A percentile compares a stretch with the other conserved stretches of the same genome.
Conservation (phyloP, 2,888 invertebrate genomes). For the Pantelozetes paolii region DNA sequence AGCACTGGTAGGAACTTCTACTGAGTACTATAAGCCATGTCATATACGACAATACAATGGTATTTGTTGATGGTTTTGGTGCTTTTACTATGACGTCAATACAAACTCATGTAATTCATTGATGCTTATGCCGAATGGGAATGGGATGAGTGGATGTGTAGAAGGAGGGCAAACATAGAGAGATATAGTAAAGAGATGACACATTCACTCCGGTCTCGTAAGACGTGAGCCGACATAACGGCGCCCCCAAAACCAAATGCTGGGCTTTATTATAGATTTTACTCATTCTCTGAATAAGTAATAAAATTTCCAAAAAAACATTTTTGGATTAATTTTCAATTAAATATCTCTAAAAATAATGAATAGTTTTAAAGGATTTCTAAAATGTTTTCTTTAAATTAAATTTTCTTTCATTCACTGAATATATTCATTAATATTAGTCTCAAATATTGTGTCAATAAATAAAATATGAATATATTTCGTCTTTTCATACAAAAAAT, state of each 20-base stretch:
- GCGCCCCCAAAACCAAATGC: slow-evolving; percentile 17
- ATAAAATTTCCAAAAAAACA: too few species aligned
- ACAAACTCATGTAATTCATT: slow-evolving; percentile 24
- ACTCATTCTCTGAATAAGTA: background rate
- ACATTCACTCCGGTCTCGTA: slow-evolving; percentile 2
- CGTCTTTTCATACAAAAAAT: too few species aligned
- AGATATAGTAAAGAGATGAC: slow-evolving; percentile 3
- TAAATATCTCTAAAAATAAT: background rate
- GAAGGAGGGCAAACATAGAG: background rate
- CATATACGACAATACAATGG: background rate
- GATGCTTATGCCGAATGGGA: slow-evolving; percentile 4
- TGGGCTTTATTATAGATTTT: background rate
- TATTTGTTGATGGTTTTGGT: slow-evolving; percentile 29
- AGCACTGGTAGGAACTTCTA: too few species aligned
- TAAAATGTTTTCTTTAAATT: too few species aligned
- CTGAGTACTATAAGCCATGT: background rate
- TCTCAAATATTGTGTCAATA: too few species aligned
- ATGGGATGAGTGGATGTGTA: slow-evolving; percentile 14
- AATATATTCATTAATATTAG: too few species aligned
- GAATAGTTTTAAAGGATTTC: background rate
- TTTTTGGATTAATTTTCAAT: too few species aligned
- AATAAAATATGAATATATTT: too few species aligned
- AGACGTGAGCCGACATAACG: slow-evolving; percentile 30
- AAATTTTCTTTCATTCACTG: too few species aligned
- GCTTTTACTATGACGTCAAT: slow-evolving; percentile 27